phyloP scores from a whole-genome alignment of 2,888 invertebrate genomes.

The Trileptium ribeirensis region DNA sequence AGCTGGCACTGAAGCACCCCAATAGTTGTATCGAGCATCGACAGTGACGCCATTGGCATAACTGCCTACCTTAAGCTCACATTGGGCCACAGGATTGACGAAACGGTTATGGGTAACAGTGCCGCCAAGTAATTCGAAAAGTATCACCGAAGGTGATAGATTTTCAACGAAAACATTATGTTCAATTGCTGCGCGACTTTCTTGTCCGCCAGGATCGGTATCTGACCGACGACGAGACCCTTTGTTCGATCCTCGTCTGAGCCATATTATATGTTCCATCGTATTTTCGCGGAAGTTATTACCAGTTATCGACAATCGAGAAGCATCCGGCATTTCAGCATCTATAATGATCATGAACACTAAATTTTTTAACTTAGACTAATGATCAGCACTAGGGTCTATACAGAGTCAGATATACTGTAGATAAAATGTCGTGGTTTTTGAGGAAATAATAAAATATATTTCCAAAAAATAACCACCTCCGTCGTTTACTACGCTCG shows the following conservation, averaged over 20 bases:
- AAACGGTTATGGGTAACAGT: neutral
- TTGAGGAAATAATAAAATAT: no score
- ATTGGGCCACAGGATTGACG: conserved; percentile 16
- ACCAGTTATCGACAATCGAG: neutral
- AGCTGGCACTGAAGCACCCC: neutral
- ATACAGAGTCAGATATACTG: no score
- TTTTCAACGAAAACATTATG: neutral
- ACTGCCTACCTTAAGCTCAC: conserved; percentile 11
- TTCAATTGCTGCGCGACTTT: neutral
- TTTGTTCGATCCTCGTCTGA: neutral
- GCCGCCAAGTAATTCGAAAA: neutral
- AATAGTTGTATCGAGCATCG: conserved; percentile 14
- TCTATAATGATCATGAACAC: no score
- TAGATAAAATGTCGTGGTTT: no score
- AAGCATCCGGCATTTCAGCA: no score
- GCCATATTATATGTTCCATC: conserved; percentile 1
- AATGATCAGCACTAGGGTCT: no score
- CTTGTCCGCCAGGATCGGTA: neutral
- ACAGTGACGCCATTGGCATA: neutral
- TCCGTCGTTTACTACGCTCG: no score
- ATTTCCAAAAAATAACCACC: no score
- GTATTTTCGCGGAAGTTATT: neutral
- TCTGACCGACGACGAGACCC: no score
- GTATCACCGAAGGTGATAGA: neutral
- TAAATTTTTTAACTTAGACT: no score